Percentiles rank a stretch among this genome's conserved stretches.
These are phyloP conservation scores for Oceanites oceanicus DNA, from an alignment of 2,113 vertebrate species.

Conservation along the genomic window DNA sequence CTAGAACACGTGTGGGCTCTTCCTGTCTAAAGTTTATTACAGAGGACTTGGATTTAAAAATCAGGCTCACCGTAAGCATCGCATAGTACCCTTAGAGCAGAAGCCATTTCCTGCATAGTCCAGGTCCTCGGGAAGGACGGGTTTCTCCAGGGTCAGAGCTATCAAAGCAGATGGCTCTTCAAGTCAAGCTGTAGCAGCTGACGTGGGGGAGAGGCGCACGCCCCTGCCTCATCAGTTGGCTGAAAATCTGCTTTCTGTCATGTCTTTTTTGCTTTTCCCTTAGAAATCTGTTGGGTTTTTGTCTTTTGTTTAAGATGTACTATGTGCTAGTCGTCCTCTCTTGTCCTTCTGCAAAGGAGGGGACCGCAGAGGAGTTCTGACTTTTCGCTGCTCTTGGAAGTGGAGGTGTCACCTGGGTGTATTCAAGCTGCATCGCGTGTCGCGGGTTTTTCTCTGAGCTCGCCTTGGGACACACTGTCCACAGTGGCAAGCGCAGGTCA, in stretches of 20 bases:
- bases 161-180: not conserved
- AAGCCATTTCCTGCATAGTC: not conserved
- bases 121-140: not conserved
- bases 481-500: not conserved
- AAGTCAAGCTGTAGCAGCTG: not conserved
- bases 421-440: not conserved
- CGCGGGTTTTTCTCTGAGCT: not conserved
- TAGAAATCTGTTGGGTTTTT: not conserved
- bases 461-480: not conserved
- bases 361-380: not conserved
- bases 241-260: not conserved
- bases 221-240: not conserved
- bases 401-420: not conserved
- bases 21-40: not conserved
- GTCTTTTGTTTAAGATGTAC: not conserved
- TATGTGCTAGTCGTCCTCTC: not conserved
- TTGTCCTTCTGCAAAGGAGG: not conserved
- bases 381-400: not conserved
- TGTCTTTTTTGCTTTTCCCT: not conserved
- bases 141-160: not conserved
- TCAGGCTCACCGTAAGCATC: fast-evolving
- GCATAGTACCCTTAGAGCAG: not conserved
- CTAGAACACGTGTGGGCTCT: not conserved
- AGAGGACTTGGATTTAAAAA: not conserved
- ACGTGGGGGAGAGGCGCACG: not conserved